Percentiles rank a stretch among this genome's conserved stretches.
Evolutionary conservation across 2,888 invertebrate species (phyloP).

Genomic region (Philhelius pedissequus): DNA sequence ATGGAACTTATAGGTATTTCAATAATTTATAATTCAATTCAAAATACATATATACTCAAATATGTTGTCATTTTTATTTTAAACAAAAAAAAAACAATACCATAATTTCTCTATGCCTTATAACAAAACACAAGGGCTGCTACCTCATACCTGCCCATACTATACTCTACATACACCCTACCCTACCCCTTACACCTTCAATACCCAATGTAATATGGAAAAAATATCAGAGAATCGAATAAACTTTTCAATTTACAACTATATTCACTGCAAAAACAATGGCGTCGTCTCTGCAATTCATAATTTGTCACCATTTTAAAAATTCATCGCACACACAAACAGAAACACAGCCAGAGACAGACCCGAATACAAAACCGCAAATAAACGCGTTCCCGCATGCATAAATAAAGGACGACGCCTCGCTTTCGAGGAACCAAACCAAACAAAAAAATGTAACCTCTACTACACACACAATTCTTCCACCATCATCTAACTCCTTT

Average conservation of each 20-base stretch:
- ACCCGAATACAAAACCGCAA: constrained; percentile 55
- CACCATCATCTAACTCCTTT: constrained; percentile 52
- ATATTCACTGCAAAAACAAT: constrained; percentile 61
- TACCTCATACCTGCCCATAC: not conserved
- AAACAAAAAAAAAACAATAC: no score
- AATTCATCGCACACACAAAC: constrained; percentile 67
- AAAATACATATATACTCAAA: not conserved
- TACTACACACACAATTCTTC: not conserved
- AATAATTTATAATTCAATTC: constrained; percentile 23
- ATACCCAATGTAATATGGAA: not conserved
- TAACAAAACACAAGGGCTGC: not conserved
- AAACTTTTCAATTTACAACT: constrained; percentile 69
- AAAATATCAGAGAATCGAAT: constrained; percentile 59
- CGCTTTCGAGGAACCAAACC: not conserved
- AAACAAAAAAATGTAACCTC: not conserved
- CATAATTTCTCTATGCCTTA: not conserved
- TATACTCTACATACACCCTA: not conserved
- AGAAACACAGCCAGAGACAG: constrained; percentile 7
- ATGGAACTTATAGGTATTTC: not conserved
- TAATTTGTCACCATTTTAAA: constrained; percentile 69
- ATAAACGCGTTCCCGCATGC: constrained; percentile 69
- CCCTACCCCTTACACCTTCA: not conserved
- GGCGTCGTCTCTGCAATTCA: constrained; percentile 61
- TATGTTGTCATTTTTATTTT: not conserved
- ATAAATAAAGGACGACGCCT: constrained; percentile 59